These are phyloP conservation scores for Syngnathus floridae DNA, from an alignment of 2,113 vertebrate genomes.

Conservation along the genomic window DNA sequence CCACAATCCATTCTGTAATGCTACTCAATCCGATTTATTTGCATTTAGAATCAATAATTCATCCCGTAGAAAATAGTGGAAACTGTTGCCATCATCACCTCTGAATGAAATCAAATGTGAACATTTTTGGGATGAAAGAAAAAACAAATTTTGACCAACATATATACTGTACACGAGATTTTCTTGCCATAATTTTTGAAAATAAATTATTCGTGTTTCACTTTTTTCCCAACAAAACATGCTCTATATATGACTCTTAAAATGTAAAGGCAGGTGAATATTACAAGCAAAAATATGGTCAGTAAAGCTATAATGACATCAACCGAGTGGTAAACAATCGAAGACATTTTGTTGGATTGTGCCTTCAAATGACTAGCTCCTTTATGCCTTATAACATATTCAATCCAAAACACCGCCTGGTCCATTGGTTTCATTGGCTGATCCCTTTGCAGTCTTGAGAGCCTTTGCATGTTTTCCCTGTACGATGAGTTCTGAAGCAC, in stretches of 20 bases:
- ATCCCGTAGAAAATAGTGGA: neutral
- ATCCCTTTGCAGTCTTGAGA: slow-evolving; percentile 83
- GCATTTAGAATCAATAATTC: neutral
- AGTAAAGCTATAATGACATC: slow-evolving; percentile 70
- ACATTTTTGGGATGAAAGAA: neutral
- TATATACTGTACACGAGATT: neutral
- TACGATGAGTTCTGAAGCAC: slow-evolving; percentile 64
- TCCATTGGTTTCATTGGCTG: slow-evolving; percentile 83
- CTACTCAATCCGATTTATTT: neutral
- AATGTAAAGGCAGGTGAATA: slow-evolving; percentile 24
- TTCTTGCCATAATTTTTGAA: slow-evolving; percentile 5
- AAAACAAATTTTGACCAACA: neutral
- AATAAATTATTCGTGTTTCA: slow-evolving; percentile 40
- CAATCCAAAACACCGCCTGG: slow-evolving; percentile 84
- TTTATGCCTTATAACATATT: slow-evolving; percentile 85
- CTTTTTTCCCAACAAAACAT: slow-evolving; percentile 37
- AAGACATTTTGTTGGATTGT: slow-evolving; percentile 78
- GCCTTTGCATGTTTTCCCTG: slow-evolving; percentile 80
- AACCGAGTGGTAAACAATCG: slow-evolving; percentile 83
- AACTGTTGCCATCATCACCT: neutral
- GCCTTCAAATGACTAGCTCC: slow-evolving; percentile 80
- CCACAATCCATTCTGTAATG: neutral
- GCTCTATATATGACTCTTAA: slow-evolving; percentile 39
- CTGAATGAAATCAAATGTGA: too few relatives aligned
- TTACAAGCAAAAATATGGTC: slow-evolving; percentile 16